Evolutionary conservation across 2,113 vertebrate genomes (phyloP), one percentile per base, ranked within the genome.

Genomic region (Silurus glanis): DNA sequence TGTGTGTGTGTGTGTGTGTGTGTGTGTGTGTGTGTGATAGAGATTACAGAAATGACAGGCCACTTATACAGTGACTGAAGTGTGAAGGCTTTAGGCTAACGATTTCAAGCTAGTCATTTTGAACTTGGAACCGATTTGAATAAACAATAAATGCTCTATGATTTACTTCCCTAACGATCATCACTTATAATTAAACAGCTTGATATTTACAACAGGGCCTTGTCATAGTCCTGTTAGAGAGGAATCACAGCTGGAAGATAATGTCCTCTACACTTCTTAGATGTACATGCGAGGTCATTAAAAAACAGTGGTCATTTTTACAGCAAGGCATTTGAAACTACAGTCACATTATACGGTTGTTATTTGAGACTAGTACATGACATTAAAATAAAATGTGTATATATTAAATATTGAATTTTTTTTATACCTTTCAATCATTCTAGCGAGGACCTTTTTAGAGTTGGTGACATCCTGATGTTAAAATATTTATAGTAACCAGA

Each of bases 21-120:
- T 37, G 37, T 37, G 37, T 37, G 37, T 37, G 37, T 37, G 37
- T 37, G 37, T 37, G 37, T 37, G 37, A 37, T 37, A 37, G 37
- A 37, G 37, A 75, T 49, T 84, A 49, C 14, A 66, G 47, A 21
- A 64, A 85, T 45, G 62, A 56, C 49, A 67, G 0, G 25, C 5
- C 47, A 28, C 1, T 53, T 49, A 67, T 2, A n/a, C 19, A 55
- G 61, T 19, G 5, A 78, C 5, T 45, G 13, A 2, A 71, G 8
- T 47, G 45, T 28, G 21, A 62, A 80, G 21, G 28, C 64, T 67
- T n/a, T 56, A 49, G 76, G 37, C 37, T 56, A 85, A 17, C 23
- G 16, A 85, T 85, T 80, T 86, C 53, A 69, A 69, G 25, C 62
- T 80, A 19, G 17, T 19, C 7, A 55, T 78, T 53, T 79, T 28